Evolutionary conservation across 2,888 invertebrate genomes (phyloP).

Genomic region (Autographa gamma): DNA sequence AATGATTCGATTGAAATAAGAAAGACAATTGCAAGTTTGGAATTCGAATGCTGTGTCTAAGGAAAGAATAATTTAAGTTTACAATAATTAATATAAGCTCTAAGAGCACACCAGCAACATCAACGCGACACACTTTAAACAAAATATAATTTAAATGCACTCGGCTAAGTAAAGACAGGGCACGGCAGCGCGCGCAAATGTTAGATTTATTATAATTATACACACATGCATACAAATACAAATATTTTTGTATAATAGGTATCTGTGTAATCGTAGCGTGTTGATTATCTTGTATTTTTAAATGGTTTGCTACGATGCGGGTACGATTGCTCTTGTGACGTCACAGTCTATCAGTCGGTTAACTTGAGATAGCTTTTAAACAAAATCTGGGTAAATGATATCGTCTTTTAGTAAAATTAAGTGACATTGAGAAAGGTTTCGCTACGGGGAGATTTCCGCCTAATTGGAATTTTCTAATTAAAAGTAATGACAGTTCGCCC

Average conservation of each 20-base stretch:
- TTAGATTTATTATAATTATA: conserved; percentile 80
- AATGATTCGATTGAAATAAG: conserved; percentile 6
- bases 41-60: too few relatives aligned
- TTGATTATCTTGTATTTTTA: conserved; percentile 82
- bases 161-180: conserved; percentile 55
- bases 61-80: too few relatives aligned
- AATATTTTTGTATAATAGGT: conserved; percentile 88
- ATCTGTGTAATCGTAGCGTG: conserved; percentile 86
- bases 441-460: conserved; percentile 32
- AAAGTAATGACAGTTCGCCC: conserved; percentile 16
- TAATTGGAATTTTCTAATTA: conserved; percentile 48
- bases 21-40: conserved; percentile 8
- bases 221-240: conserved; percentile 85
- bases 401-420: conserved; percentile 20
- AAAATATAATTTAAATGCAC: conserved; percentile 44
- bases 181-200: conserved; percentile 82
- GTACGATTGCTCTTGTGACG: conserved; percentile 27
- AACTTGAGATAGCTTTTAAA: background rate
- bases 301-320: conserved; percentile 55
- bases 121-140: conserved; percentile 37
- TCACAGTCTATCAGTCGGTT: conserved; percentile 11
- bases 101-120: conserved; percentile 33
- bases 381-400: too few relatives aligned
- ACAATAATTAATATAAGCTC: conserved; percentile 9
- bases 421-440: conserved; percentile 36